Evolutionary conservation across 2,888 invertebrate genomes (phyloP), one percentile per base, ranked within the genome.

Genomic region (Lochmaea capreae): DNA sequence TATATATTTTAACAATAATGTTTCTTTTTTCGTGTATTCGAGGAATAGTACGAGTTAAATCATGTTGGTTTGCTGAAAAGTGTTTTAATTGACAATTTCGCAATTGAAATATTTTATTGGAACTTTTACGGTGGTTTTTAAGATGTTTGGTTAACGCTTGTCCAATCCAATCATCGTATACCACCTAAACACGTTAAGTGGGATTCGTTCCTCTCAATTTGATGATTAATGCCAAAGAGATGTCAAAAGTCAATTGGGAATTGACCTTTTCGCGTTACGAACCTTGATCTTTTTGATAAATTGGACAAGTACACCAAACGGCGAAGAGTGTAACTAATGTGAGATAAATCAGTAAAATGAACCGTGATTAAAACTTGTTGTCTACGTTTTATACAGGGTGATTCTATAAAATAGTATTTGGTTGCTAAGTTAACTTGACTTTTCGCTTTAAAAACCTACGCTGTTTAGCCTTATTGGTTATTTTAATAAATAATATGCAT

Each of bases 201-300:
- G 39, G 39, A 72, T 72, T 49, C 62, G 65, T 52, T 58, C 22
- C 49, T 62, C 16, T 63, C 67, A 58, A 68, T 73, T 68, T 33
- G 33, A 68, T 69, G 52, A 68, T 65, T 49, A 42, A 52, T 68
- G 49, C 46, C 26, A 42, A 57, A 39, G 42, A 26, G 12, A 70
- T 59, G 73, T 69, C 69, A 70, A 58, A 74, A 70, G 74, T 74
- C 74, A 74, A 74, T 74, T 74, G 63, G 63, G 65, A 67, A 71
- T 74, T 74, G 66, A 74, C 74, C 74, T 74, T 49, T 16, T 26
- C 8, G 67, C n/a, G 61, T 46, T 63, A 33, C 43, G 46, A 67
- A 46, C 67, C 70, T 73, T 70, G 73, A 73, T 62, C 70, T 62
- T 54, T 57, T 66, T 57, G 22, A 63, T 58, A 67, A 72, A 72